Evolutionary conservation across 1,140 invertebrate species (phyloP).

Genomic region (Formica selysi): DNA sequence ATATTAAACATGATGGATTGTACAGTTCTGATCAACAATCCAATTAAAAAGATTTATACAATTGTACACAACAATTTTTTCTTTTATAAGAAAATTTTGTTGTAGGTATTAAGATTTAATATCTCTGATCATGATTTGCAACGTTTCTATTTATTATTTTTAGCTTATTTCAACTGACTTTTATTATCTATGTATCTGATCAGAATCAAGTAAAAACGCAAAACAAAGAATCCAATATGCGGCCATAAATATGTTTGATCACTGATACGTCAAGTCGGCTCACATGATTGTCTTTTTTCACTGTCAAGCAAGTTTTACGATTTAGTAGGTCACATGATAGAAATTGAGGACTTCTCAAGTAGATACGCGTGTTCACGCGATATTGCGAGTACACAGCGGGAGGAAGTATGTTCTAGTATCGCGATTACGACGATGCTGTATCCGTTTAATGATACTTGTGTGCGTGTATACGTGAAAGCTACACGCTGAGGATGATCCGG

Average conservation of each 20-base stretch:
- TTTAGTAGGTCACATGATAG: constrained; percentile 16
- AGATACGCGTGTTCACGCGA: constrained; percentile 22
- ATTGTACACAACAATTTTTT: too few species aligned
- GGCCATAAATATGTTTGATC: not conserved
- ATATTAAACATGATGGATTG: not conserved
- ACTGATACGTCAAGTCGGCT: not conserved
- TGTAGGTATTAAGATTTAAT: too few species aligned
- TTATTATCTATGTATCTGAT: not conserved
- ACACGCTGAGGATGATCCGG: constrained; percentile 76
- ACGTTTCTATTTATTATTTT: too few species aligned
- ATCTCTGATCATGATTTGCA: too few species aligned
- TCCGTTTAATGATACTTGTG: constrained; percentile 34
- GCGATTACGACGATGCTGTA: constrained; percentile 51
- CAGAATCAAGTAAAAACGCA: not conserved
- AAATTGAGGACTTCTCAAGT: not conserved
- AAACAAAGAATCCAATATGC: not conserved
- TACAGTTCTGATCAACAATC: not conserved
- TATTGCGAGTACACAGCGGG: not conserved
- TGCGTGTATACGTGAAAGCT: constrained; percentile 60
- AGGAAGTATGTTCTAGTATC: constrained; percentile 8
- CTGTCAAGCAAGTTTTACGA: not conserved
- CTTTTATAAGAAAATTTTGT: too few species aligned
- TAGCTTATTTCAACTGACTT: too few species aligned
- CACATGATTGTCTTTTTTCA: not conserved
- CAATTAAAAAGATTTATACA: too few species aligned